Evolutionary conservation across 2,797 vertebrate genomes (phyloP), one percentile per base, ranked within the genome.

Genomic region (Poeciliopsis presidionis): DNA sequence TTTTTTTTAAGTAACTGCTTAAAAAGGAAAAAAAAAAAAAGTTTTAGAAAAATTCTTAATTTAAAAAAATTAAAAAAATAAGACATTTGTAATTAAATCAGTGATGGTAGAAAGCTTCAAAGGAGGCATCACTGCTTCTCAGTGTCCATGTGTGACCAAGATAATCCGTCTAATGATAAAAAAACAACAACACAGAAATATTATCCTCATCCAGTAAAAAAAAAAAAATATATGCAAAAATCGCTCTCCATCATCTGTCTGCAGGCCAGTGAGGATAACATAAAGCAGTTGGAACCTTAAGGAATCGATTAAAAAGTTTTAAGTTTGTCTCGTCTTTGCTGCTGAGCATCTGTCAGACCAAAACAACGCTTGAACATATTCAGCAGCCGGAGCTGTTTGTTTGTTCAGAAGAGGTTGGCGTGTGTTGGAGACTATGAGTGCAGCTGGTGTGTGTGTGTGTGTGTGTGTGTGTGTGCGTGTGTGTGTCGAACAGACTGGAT

Each of bases 361-460:
- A 46, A 85, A 67, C 57, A 79, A 72, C 67, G 65, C 57, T 22
- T 20, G 5, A 72, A 59, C 70, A 70, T 74, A 39, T 76, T 76
- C 28, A 33, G 45, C 63, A 53, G 46, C 30, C 51, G 41, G 57
- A 78, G 53, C 9, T 63, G 51, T 83, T 77, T 63, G 49, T 83
- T 77, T 41, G 46, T n/a, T 71, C 76, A 75, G 45, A 76, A 39
- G 16, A 36, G 59, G 30, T 20, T 63, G 30, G 57, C 13, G 28
- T 61, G 57, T 61, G 13, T 45, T 41, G 73, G 18, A 41, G 69
- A 43, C 45, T 33, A 61, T 49, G 43, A 28, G 43, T 30, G 63
- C 70, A 81, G 81, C 72, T 79, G 79, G 69, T 78, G 47, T 14
- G n/a, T 12, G 53, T 12, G 53, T 11, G 67, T 74, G 53, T 78